Percentiles rank a stretch among this genome's conserved stretches.
Evolutionary conservation across 1,140 invertebrate species (phyloP).

Genomic region (Nasonia vitripennis): DNA sequence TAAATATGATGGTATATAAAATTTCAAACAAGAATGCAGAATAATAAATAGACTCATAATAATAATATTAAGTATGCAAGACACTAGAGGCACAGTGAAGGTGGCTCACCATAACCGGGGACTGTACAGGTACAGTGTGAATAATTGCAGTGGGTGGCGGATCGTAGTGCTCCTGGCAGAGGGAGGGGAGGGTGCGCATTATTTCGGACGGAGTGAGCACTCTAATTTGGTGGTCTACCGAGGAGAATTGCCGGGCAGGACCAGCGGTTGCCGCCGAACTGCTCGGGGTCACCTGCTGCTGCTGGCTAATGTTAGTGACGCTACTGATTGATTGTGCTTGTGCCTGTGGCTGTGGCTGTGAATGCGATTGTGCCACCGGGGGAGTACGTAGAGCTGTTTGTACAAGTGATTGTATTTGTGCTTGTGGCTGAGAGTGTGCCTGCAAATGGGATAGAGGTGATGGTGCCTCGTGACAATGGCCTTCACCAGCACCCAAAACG

Average conservation of each 20-base stretch:
- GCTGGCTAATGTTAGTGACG: conserved; percentile 63
- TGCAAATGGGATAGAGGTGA: conserved; percentile 51
- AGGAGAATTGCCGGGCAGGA: conserved; percentile 69
- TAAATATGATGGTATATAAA: conserved; percentile 10
- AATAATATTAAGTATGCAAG: conserved; percentile 50
- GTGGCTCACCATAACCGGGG: conserved; percentile 78
- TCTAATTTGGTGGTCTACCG: conserved; percentile 86
- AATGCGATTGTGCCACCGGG: conserved; percentile 61
- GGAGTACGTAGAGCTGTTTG: conserved; percentile 60
- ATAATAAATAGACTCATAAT: conserved; percentile 30
- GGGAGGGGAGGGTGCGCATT: conserved; percentile 89
- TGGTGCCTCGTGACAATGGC: conserved; percentile 42
- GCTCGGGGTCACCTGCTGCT: conserved; percentile 62
- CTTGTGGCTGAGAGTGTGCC: conserved; percentile 53
- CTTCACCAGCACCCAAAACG: conserved; percentile 5
- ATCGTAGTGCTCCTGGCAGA: conserved; percentile 83
- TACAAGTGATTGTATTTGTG: conserved; percentile 56
- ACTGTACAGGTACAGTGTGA: conserved; percentile 75
- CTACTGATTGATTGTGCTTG: conserved; percentile 58
- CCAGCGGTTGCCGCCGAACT: conserved; percentile 54
- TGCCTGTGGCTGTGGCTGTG: conserved; percentile 60
- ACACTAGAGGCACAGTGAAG: conserved; percentile 71
- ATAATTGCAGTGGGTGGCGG: conserved; percentile 76
- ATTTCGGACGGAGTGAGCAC: conserved; percentile 90
- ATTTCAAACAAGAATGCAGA: conserved; percentile 1